phyloP scores from a whole-genome alignment of 2,888 invertebrate species.

The Ormyrus labotus region DNA sequence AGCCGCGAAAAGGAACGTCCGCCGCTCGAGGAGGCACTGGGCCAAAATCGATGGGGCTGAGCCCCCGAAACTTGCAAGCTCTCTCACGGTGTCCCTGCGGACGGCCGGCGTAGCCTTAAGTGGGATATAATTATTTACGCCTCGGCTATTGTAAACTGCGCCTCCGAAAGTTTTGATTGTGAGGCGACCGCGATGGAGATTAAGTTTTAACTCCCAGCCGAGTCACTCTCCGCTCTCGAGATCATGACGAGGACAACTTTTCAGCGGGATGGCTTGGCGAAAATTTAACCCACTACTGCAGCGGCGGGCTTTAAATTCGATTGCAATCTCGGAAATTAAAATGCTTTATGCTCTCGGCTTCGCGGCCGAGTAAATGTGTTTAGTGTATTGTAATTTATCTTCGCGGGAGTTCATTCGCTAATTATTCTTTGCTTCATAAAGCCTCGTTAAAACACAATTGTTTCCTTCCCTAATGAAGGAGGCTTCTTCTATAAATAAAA shows the following conservation, averaged over 20 bases:
- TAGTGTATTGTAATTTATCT: too few relatives aligned
- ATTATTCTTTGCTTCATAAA: not conserved
- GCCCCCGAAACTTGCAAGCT: not conserved
- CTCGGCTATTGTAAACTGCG: slow-evolving; percentile 62
- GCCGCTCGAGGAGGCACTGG: slow-evolving; percentile 33
- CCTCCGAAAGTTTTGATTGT: slow-evolving; percentile 63
- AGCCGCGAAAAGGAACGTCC: slow-evolving; percentile 34
- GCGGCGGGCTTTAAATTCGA: too few relatives aligned
- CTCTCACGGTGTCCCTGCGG: not conserved
- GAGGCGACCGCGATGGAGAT: slow-evolving; percentile 54
- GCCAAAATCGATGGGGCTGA: slow-evolving; percentile 44
- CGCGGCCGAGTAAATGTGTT: too few relatives aligned
- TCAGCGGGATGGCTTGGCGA: not conserved
- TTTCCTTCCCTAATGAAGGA: too few relatives aligned
- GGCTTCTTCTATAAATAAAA: too few relatives aligned
- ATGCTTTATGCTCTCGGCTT: too few relatives aligned
- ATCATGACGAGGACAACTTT: slow-evolving; percentile 23
- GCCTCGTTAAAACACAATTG: not conserved
- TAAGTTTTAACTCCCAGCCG: slow-evolving; percentile 53
- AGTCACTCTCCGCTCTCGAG: not conserved
- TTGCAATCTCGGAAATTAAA: too few relatives aligned
- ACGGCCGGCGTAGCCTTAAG: slow-evolving; percentile 49
- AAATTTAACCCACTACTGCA: too few relatives aligned
- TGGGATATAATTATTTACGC: slow-evolving; percentile 68
- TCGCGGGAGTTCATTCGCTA: too few relatives aligned